Base-by-base conservation (phyloP, 2,113 vertebrate genomes). In the Bos javanicus region DNA sequence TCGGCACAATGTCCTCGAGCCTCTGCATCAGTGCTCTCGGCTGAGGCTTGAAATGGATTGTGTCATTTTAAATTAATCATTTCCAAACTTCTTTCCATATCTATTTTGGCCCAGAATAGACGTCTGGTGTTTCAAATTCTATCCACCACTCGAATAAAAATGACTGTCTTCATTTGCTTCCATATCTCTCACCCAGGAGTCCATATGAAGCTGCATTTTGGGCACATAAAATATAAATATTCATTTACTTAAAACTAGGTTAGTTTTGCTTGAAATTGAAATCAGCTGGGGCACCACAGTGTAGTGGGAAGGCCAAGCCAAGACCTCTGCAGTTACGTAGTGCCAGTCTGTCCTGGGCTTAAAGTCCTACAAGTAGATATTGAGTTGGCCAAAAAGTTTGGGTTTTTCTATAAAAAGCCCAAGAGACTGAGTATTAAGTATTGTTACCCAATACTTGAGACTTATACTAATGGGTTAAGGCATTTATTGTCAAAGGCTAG, bases 21-120 rank as follows among this genome's bases (percentile, higher is more conserved):
- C 21, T 17, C 56, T 30, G 82, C 64, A 52, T 92, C 96, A 80
- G 83, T 95, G 94, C 88, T 50, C 83, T 92, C 7, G 3, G 64
- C 71, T 85, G 78, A 90, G 87, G 19, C 90, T 90, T n/a, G 15
- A 87, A 97, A 91, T 81, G 62, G 71, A 85, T 91, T 94, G 96
- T 84, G 93, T 90, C 94, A 52, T 91, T 96, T 96, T 93, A 95
- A 95, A 97, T 98, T 97, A 97, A 90, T 96, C 93, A 84, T 94
- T 95, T 97, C 86, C 86, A 97, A 96, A 84, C 26, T 78, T 80
- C 76, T 91, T 84, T 90, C 94, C 78, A 26, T 92, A 90, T 95
- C 82, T 91, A 17, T 90, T 95, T 96, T 97, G 83, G 60, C 80
- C 92, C 23, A 90, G 71, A 95, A 91, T 60, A 90, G 87, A 97